phyloP scores from a whole-genome alignment of 1,140 invertebrate species.

The Drosophila busckii region DNA sequence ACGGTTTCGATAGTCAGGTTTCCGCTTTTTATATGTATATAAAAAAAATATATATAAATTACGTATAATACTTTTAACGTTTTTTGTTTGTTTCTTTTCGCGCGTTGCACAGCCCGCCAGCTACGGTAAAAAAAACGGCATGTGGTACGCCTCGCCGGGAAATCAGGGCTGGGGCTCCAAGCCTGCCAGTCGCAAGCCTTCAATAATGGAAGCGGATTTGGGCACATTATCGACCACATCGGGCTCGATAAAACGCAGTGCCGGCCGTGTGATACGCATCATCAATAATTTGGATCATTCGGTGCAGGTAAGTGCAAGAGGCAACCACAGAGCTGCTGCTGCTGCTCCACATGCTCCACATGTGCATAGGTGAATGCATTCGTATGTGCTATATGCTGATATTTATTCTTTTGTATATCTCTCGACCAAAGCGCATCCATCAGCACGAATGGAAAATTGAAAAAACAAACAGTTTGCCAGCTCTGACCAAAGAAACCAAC shows the following conservation, averaged over 20 bases:
- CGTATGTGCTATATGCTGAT: constrained; percentile 13
- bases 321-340: too few species aligned
- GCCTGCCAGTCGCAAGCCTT: constrained; percentile 85
- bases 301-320: constrained; percentile 85
- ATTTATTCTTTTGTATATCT: constrained; percentile 55
- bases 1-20: too few species aligned
- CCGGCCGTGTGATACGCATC: constrained; percentile 92
- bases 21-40: not conserved
- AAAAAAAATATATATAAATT: constrained; percentile 15
- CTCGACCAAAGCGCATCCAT: constrained; percentile 2
- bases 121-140: constrained; percentile 92
- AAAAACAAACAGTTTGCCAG: not conserved
- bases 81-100: constrained; percentile 14
- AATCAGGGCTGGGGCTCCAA: constrained; percentile 80
- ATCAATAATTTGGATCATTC: constrained; percentile 95
- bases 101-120: constrained; percentile 84
- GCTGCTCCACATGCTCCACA: constrained; percentile 1
- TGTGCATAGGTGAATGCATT: not conserved
- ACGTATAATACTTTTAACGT: constrained; percentile 58
- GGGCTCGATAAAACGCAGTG: constrained; percentile 86
- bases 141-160: constrained; percentile 88
- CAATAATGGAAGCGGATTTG: constrained; percentile 86
- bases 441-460: constrained; percentile 39
- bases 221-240: constrained; percentile 82
- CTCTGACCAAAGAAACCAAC: not conserved